phyloP scores from a whole-genome alignment of 2,888 invertebrate species.

The Spialia ferax region DNA sequence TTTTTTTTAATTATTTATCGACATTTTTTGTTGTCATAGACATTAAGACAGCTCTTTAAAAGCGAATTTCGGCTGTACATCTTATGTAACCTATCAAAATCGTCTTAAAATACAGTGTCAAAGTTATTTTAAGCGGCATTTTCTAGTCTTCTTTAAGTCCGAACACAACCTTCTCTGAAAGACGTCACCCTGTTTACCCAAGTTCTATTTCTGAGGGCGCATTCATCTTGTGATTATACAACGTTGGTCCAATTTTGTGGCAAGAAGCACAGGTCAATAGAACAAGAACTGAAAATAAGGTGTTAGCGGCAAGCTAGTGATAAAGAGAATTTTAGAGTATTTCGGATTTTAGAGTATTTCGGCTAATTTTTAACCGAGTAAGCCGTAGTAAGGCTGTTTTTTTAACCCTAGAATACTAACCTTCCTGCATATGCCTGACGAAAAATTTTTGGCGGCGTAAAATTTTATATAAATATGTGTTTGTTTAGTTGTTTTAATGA shows the following conservation, averaged over 20 bases:
- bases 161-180: constrained; percentile 17
- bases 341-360: too few species aligned
- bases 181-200: constrained; percentile 23
- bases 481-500: too few species aligned
- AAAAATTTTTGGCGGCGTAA: too few species aligned
- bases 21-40: too few species aligned
- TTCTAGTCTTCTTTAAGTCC: constrained; percentile 22
- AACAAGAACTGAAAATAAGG: constrained; percentile 12
- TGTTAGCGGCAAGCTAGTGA: not conserved
- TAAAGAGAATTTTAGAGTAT: not conserved
- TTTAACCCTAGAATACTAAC: too few species aligned
- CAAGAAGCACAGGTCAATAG: constrained; percentile 12
- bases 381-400: too few species aligned
- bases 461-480: too few species aligned
- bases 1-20: too few species aligned
- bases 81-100: not conserved
- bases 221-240: constrained; percentile 30
- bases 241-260: constrained; percentile 24
- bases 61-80: not conserved
- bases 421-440: too few species aligned
- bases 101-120: not conserved
- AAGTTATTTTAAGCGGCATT: constrained; percentile 15
- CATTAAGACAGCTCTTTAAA: too few species aligned
- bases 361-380: too few species aligned
- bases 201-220: constrained; percentile 28